Evolutionary conservation across 2,797 vertebrate genomes (phyloP), one percentile per base, ranked within the genome.

Genomic region (Sebastiscus albofasciatus): DNA sequence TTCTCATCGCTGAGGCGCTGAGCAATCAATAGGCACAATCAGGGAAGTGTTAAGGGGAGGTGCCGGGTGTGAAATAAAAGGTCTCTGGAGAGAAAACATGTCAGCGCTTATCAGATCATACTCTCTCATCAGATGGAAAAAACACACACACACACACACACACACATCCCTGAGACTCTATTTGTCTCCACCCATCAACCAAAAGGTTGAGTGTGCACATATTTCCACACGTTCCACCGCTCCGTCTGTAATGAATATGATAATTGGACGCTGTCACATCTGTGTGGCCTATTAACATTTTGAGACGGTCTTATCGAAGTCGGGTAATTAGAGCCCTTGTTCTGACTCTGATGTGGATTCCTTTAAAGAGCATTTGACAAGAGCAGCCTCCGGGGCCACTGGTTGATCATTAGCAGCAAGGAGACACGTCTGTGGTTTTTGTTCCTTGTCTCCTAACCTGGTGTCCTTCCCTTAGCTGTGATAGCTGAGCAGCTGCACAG

Each of bases 21-120:
- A 87, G 89, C 90, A 88, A 94, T 94, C 94, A 93, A 94, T 95
- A 93, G 66, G 81, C 87, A 79, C 93, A 89, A 91, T 91, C 86
- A 86, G 86, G 77, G 82, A 92, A 84, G 90, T 92, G 93, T 93
- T 90, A 86, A 86, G 56, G 86, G 93, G 89, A 89, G 88, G 93
- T 80, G 88, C 88, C 5, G 86, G 85, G 90, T 90, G 93, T 89
- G 91, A 94, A 93, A 93, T 93, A 93, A 95, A 94, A 92, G 84
- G 91, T 92, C 93, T 92, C 92, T 67, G 49, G 92, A 93, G 94
- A 83, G 68, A 90, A 89, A 92, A 91, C 92, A 92, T 90, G 94
- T 91, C 92, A 80, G 68, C 16, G 64, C 90, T 87, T 89, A 95
- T 95, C 92, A 93, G 91, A 93, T 94, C 92, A 93, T 89, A 86